Base-by-base conservation (phyloP, 1,140 invertebrate genomes). In the Calosoma granatense region DNA sequence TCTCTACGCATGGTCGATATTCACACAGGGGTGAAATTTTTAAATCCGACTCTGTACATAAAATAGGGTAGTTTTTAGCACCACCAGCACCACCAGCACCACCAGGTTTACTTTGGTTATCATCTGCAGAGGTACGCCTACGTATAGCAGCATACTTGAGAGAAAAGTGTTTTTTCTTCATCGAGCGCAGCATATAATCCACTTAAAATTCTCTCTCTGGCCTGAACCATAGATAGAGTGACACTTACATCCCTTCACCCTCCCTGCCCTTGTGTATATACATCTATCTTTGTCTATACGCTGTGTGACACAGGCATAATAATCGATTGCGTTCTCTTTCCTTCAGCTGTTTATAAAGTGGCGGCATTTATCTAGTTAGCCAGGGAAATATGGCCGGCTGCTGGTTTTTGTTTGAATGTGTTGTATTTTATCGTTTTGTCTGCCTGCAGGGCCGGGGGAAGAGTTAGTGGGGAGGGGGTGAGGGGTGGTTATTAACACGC, bases 121-220 rank as follows among this genome's bases (percentile, higher is more conserved):
- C 41, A 47, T 47, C 41, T 47, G 3, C 17, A 17, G 17, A 47
- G 9, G 41, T 17, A n/a, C n/a, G n/a, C n/a, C n/a, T 47, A 17
- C 17, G 41, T 47, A 17, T 47, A 47, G n/a, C 41, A 17, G 41
- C 41, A 47, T 17, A 47, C 41, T 47, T 47, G 41, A 47, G n/a
- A n/a, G 41, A 47, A 47, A 47, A 47, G 41, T 47, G 41, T 47
- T 47, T 47, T 47, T 47, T 47, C 41, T 47, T 47, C 41, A 47
- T 47, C 17, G 9, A 47, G 41, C 41, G 9, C 3, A 47, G 17
- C 41, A n/a, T n/a, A 47, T 47, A 47, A 47, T 47, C 41, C 41
- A 47, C 41, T 47, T 47, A 47, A 47, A 47, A 47, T 47, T 47
- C 41, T 17, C 41, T 47, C 41, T 47, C 15, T 47, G 26, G 26